Conservation (phyloP, 2,113 vertebrate species). For the Misgurnus anguillicaudatus region DNA sequence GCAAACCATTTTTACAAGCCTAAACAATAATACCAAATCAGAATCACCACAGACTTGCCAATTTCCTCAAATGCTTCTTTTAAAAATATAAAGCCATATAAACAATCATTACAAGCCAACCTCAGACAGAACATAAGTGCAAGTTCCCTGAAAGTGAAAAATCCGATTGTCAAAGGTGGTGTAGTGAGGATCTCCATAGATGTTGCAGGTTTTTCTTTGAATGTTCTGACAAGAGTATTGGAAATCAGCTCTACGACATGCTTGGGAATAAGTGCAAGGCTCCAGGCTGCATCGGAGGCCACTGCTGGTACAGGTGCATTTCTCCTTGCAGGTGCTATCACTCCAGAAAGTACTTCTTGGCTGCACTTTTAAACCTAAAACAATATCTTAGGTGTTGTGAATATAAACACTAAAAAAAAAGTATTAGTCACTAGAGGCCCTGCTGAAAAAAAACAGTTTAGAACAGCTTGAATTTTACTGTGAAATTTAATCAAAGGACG, state of each 20-base stretch:
- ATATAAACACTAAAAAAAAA: no score
- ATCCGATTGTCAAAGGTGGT: conserved; percentile 63
- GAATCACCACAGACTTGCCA: not conserved
- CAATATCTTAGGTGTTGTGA: not conserved
- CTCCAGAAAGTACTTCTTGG: not conserved
- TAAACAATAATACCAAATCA: not conserved
- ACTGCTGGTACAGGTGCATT: not conserved
- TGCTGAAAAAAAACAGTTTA: no score
- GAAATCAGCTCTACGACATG: no score
- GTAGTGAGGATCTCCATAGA: conserved; percentile 68
- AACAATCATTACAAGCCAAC: not conserved
- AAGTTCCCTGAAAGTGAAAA: conserved; percentile 63
- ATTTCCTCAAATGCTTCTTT: not conserved
- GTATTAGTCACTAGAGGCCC: no score
- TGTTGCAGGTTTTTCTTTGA: conserved; percentile 59
- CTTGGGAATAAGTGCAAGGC: not conserved
- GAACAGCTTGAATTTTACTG: no score
- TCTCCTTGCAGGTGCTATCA: not conserved
- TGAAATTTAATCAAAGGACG: no score
- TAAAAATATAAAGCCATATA: not conserved
- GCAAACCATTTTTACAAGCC: conserved; percentile 33
- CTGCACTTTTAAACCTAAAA: not conserved
- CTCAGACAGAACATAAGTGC: no score
- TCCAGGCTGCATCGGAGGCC: not conserved
- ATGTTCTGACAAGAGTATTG: not conserved